Evolutionary conservation across 2,888 invertebrate genomes (phyloP).

Genomic region (Selenia dentaria): DNA sequence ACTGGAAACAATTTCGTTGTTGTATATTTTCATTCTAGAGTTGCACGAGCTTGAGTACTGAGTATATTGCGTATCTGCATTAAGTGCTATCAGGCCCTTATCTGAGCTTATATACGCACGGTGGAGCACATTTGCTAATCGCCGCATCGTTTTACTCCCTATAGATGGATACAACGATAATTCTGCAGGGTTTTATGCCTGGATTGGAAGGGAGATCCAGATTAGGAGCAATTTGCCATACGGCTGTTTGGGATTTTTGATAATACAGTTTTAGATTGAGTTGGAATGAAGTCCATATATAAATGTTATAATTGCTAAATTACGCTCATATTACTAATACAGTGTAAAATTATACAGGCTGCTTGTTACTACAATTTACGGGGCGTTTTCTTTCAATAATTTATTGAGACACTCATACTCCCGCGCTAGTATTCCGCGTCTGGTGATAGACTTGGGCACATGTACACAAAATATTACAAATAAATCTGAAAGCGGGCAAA

Average conservation of each 20-base stretch:
- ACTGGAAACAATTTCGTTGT: no score
- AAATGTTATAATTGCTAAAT: no score
- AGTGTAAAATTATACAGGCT: no score
- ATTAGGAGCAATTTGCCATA: slow-evolving; percentile 74
- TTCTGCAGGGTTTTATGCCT: slow-evolving; percentile 66
- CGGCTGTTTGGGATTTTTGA: slow-evolving; percentile 30
- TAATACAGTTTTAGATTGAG: slow-evolving; percentile 21
- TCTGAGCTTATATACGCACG: slow-evolving; percentile 65
- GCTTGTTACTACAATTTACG: no score
- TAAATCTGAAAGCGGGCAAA: no score
- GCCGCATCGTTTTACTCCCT: slow-evolving; percentile 64
- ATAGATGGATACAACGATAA: slow-evolving; percentile 66
- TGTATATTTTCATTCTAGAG: no score
- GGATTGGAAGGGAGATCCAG: slow-evolving; percentile 62
- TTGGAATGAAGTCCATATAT: not conserved
- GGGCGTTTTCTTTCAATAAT: no score
- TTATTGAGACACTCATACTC: no score
- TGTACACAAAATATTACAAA: no score
- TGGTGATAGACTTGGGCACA: no score
- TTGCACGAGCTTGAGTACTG: slow-evolving; percentile 10
- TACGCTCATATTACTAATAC: no score
- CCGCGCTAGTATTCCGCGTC: no score
- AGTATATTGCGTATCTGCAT: slow-evolving; percentile 5
- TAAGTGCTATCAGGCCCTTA: slow-evolving; percentile 55
- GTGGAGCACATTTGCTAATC: slow-evolving; percentile 70